A percentile compares a stretch with the other conserved stretches of the same genome.
Evolutionary conservation across 2,888 invertebrate species (phyloP).

Genomic region (Acanthococcus lagerstroemiae): DNA sequence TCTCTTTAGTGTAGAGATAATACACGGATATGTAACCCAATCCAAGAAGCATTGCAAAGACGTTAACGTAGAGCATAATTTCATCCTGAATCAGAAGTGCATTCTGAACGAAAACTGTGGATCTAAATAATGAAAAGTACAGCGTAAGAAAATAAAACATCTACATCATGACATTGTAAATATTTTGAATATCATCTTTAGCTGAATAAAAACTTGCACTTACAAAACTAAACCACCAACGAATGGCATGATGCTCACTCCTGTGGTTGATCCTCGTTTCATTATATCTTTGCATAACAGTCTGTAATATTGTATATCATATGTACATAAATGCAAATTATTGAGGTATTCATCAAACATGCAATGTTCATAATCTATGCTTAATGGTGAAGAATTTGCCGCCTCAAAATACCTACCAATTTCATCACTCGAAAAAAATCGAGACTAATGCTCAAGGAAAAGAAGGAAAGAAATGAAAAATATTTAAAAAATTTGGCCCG

Average conservation of each 20-base stretch:
- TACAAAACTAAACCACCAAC: constrained; percentile 67
- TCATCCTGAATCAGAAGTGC: constrained; percentile 11
- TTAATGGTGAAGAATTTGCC: too few species aligned
- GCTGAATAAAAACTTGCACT: constrained; percentile 46
- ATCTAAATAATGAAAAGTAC: constrained; percentile 1
- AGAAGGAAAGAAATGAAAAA: too few species aligned
- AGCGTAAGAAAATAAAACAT: background rate
- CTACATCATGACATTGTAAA: background rate
- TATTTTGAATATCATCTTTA: constrained; percentile 2
- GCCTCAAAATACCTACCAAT: too few species aligned
- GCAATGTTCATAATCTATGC: too few species aligned
- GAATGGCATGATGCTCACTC: constrained; percentile 59
- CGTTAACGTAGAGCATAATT: constrained; percentile 7
- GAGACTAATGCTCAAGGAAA: too few species aligned
- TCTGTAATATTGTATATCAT: constrained; percentile 36
- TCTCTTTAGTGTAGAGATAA: constrained; percentile 24
- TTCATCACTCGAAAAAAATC: too few species aligned
- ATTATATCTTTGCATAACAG: constrained; percentile 64
- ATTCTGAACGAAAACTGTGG: constrained; percentile 8
- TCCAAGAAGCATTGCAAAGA: background rate
- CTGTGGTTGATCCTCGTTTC: constrained; percentile 55
- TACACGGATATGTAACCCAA: constrained; percentile 4
- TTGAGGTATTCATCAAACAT: background rate
- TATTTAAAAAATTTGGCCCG: too few species aligned
- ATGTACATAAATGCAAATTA: background rate